Base-by-base conservation (phyloP, 2,113 vertebrate genomes). In the Cettia cetti region DNA sequence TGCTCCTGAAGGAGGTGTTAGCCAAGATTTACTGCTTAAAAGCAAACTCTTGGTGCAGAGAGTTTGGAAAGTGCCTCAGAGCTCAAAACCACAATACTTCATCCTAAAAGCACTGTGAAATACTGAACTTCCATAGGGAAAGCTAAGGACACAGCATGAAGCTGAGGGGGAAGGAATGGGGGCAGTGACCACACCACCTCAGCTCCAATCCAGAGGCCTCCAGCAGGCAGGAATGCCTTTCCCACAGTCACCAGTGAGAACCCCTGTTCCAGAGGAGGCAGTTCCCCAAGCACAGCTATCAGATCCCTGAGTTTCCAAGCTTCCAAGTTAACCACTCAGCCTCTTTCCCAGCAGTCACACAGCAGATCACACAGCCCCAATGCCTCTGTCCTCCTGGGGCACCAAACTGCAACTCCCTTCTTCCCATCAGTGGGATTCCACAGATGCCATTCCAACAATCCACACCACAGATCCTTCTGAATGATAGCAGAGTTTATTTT, bases 401-500 rank as follows among this genome's bases (percentile, higher is more conserved):
- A 39, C 35, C 33, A 4, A 78, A 39, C 16, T 13, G 22, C 82
- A 31, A 7, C 42, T 24, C 50, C 35, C 1, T 42, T 42, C 61
- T n/a, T 39, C 54, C 72, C 44, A 2, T 2, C 31, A 14, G 21
- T 9, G 54, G 79, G 35, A 10, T 57, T 4, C 45, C 14, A 1
- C 37, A 14, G 90, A 35, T 52, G 65, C 19, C 77, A 30, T 64
- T 35, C 72, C 71, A 95, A 53, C 84, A 88, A 50, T 33, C 65
- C 86, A 95, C 80, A 84, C 68, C 8, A n/a, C 2, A 56, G 17
- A 45, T 61, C 82, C 82, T 95, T 92, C 75, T 84, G 81, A 86
- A 80, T 75, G 74, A 90, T 37, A 96, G 93, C 92, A 96, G 88
- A 95, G 86, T 97, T 97, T 97, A 95, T 96, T 96, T 97, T 88